These are phyloP conservation scores for Anaspis maculata DNA, from an alignment of 2,888 invertebrate genomes.

Conservation along the genomic window DNA sequence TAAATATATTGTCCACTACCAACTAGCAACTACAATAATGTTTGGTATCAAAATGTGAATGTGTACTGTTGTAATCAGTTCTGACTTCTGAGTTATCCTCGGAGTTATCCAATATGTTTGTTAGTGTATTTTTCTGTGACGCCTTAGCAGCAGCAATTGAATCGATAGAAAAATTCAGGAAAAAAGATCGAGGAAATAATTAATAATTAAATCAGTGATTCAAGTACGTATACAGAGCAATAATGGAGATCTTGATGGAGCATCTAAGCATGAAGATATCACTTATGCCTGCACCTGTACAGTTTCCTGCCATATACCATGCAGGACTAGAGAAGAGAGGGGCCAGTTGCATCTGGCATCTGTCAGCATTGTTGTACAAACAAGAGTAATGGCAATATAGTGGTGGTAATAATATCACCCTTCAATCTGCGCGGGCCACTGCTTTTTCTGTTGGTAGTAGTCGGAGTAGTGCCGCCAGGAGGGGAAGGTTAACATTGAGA, in stretches of 20 bases:
- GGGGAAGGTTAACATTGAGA: slow-evolving; percentile 1
- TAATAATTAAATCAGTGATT: too few relatives aligned
- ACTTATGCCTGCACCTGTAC: slow-evolving; percentile 18
- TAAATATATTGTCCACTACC: too few relatives aligned
- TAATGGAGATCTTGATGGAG: slow-evolving; percentile 15
- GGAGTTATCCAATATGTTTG: slow-evolving; percentile 7
- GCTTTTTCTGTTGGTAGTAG: slow-evolving; percentile 11
- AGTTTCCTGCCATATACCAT: too few relatives aligned
- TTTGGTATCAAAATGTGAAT: too few relatives aligned
- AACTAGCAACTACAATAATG: too few relatives aligned
- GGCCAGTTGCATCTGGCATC: slow-evolving; percentile 31
- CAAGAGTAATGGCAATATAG: slow-evolving; percentile 19
- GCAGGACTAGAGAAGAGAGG: too few relatives aligned
- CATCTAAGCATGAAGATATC: slow-evolving; percentile 33
- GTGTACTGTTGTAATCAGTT: too few relatives aligned
- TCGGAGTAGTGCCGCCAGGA: not conserved
- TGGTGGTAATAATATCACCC: slow-evolving; percentile 28
- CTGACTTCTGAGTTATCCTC: too few relatives aligned
- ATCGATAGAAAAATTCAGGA: too few relatives aligned
- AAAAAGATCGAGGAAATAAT: too few relatives aligned
- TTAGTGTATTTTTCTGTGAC: too few relatives aligned
- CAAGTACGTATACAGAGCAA: slow-evolving; percentile 4
- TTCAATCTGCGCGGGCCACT: slow-evolving; percentile 31
- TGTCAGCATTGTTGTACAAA: slow-evolving; percentile 26
- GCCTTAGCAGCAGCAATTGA: too few relatives aligned